Percentiles rank a stretch among this genome's conserved stretches.
Evolutionary conservation across 2,113 vertebrate species (phyloP).

Genomic region (Apteryx mantelli): DNA sequence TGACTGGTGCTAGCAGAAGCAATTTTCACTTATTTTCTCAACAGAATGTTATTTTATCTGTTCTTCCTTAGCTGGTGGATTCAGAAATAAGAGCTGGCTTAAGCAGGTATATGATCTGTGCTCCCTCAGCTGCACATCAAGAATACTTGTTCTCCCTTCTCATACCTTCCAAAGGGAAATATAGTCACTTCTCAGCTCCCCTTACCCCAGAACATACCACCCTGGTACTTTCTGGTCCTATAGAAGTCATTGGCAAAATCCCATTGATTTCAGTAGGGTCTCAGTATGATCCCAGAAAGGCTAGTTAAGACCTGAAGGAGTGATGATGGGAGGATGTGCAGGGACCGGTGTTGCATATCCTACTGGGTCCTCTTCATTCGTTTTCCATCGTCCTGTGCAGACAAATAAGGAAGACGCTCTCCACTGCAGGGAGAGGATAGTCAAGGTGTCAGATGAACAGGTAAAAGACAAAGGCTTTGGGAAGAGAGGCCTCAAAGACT

Average conservation of each 20-base stretch:
- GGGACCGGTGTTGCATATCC: neutral
- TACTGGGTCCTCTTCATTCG: neutral
- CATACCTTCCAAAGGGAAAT: neutral
- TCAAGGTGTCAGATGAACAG: neutral
- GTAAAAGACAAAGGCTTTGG: neutral
- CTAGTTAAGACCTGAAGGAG: neutral
- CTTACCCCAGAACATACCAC: neutral
- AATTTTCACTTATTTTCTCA: conserved; percentile 10
- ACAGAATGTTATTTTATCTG: neutral
- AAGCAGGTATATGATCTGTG: neutral
- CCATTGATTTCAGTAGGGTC: neutral
- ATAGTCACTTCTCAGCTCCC: neutral
- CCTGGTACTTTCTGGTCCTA: neutral
- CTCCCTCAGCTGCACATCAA: neutral
- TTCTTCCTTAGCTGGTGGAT: neutral
- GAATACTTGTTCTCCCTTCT: neutral
- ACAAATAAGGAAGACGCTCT: neutral
- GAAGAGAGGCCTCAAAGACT: neutral
- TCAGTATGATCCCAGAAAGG: neutral
- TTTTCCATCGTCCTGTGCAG: neutral
- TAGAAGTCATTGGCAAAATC: neutral
- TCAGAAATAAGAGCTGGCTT: neutral
- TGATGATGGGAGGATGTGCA: neutral
- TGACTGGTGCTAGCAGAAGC: neutral
- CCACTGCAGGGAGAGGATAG: neutral